Base-by-base conservation (phyloP, 1,140 invertebrate species). In the Drosophila athabasca region DNA sequence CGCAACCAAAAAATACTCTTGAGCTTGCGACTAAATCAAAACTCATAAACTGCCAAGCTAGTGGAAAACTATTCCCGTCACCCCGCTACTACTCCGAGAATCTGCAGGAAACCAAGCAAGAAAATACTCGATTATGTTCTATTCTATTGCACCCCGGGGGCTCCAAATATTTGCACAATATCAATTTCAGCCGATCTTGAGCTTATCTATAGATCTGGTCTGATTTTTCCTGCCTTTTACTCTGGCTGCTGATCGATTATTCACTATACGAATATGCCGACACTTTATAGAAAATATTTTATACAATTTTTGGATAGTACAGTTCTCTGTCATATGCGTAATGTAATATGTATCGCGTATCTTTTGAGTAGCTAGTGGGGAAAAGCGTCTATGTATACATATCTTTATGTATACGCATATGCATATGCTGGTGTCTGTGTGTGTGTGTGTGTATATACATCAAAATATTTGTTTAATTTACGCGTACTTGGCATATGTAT, bases 381-480 rank as follows among this genome's bases (percentile, higher is more conserved):
- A 66, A 48, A 62, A 64, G 58, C 51, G 35, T 53, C 61, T 66
- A 71, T 48, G 52, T 68, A 53, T 66, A 59, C 53, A 52, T 60
- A 59, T 50, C 26, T 68, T 50, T 72, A 54, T 53, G 29, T 44
- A 54, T 73, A 62, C 53, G 45, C n/a, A 62, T 62, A 48, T 45
- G 43, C 45, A 72, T 60, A 72, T 31, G 31, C n/a, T 68, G 26
- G 13, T 46, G 43, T 62, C 48, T 64, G 26, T 45, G 48, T 65
- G 43, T 60, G 3, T 62, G n/a, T 59, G 53, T 61, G 52, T 81
- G 39, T 81, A 81, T 77, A 85, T 88, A 85, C 82, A 85, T 87
- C 83, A 70, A 85, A 82, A 85, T 78, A 82, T 87, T 71, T 81
- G 35, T 72, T 62, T 66, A 49, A 59, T 57, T 65, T 78, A 78